phyloP scores from a whole-genome alignment of 2,797 vertebrate species.

The Sphenopsis melanotis region DNA sequence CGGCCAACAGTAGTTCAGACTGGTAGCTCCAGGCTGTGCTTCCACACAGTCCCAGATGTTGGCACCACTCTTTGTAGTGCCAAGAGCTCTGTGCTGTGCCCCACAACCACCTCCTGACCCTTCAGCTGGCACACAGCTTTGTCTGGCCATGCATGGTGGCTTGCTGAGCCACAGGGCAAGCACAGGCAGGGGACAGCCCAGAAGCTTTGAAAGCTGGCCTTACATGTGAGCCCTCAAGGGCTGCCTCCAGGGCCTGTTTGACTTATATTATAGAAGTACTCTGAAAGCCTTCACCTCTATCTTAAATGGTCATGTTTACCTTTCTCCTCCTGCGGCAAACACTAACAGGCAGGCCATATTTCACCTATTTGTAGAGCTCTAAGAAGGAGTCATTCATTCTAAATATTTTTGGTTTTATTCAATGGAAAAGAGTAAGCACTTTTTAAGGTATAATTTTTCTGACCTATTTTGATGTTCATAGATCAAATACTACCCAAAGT shows the following conservation, averaged over 20 bases:
- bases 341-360: not conserved
- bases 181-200: not conserved
- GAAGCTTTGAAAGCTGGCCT: not conserved
- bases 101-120: fast-evolving
- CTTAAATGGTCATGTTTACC: not conserved
- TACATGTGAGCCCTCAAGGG: not conserved
- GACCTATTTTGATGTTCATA: not conserved
- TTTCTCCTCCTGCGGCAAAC: not conserved
- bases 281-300: not conserved
- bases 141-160: not conserved
- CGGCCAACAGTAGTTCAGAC: not conserved
- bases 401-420: not conserved
- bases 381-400: not conserved
- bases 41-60: fast-evolving
- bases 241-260: not conserved
- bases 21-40: not conserved
- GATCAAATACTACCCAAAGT: not conserved
- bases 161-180: not conserved
- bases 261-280: not conserved
- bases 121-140: not conserved
- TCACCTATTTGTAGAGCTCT: not conserved
- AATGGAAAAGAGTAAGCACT: not conserved
- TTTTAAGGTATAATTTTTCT: not conserved
- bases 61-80: not conserved
- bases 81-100: not conserved